phyloP scores from a whole-genome alignment of 2,113 vertebrate genomes.

The Neotragus pygmaeus region DNA sequence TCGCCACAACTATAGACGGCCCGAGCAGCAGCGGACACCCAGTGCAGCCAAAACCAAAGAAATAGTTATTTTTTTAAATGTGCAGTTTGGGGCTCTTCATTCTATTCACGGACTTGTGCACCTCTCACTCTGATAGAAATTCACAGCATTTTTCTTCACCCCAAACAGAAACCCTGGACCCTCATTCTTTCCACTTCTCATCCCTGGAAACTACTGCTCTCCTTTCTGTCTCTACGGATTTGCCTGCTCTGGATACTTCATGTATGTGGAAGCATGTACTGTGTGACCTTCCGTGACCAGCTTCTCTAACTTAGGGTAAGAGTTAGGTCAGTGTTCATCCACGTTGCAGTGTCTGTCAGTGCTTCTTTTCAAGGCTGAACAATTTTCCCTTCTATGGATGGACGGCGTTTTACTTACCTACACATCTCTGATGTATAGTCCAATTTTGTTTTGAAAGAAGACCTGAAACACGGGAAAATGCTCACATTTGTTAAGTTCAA shows the following conservation, averaged over 20 bases:
- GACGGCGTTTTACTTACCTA: not conserved
- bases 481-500: not conserved
- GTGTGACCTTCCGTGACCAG: not conserved
- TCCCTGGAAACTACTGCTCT: not conserved
- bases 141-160: not conserved
- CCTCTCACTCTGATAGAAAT: no score
- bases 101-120: not conserved
- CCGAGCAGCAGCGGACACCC: not conserved
- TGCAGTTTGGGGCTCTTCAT: not conserved
- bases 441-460: not conserved
- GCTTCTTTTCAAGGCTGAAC: not conserved
- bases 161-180: not conserved
- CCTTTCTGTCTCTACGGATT: not conserved
- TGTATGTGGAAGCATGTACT: not conserved
- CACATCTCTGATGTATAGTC: not conserved
- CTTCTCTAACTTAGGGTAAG: not conserved
- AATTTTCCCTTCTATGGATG: no score
- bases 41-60: not conserved
- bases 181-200: no score
- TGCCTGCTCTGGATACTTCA: not conserved
- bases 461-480: not conserved
- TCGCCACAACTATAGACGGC: not conserved
- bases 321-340: not conserved
- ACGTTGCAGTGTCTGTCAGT: rapidly evolving
- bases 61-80: not conserved